A percentile compares a stretch with the other conserved stretches of the same genome.
Evolutionary conservation across 2,888 invertebrate genomes (phyloP).

Genomic region (Leptura quadrifasciata): DNA sequence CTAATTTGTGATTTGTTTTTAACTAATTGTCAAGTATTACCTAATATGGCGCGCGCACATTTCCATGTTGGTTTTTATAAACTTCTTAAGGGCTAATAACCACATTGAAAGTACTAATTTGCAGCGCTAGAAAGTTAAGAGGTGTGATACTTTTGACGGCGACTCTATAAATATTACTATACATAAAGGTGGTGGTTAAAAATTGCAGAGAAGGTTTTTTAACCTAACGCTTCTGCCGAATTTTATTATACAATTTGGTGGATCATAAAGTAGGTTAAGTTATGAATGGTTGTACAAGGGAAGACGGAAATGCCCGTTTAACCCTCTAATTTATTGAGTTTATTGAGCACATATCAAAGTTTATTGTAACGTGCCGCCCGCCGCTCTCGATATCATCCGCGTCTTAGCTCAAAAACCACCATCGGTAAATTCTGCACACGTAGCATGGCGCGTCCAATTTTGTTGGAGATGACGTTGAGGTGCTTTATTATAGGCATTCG

Average conservation of each 20-base stretch:
- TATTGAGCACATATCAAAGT: constrained; percentile 66
- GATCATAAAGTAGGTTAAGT: background rate
- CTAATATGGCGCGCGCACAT: too few relatives aligned
- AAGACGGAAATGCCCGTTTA: constrained; percentile 57
- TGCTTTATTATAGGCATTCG: constrained; percentile 68
- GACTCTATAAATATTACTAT: too few relatives aligned
- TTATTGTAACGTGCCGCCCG: constrained; percentile 64
- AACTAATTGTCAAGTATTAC: too few relatives aligned
- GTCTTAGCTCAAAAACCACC: constrained; percentile 50
- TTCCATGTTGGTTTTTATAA: too few relatives aligned
- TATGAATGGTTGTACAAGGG: constrained; percentile 1
- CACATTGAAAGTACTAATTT: too few relatives aligned
- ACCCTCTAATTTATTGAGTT: constrained; percentile 66
- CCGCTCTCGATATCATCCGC: constrained; percentile 57
- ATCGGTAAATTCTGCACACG: constrained; percentile 69
- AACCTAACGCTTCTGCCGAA: background rate
- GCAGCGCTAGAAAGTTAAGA: too few relatives aligned
- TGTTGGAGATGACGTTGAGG: constrained; percentile 66
- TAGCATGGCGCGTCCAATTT: constrained; percentile 69
- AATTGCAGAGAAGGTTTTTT: too few relatives aligned
- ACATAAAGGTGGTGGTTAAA: too few relatives aligned
- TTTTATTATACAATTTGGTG: background rate
- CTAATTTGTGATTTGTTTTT: too few relatives aligned
- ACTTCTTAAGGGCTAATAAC: too few relatives aligned
- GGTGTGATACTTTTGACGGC: too few relatives aligned